Base-by-base conservation (phyloP, 2,888 invertebrate species). In the Melanchra persicariae region DNA sequence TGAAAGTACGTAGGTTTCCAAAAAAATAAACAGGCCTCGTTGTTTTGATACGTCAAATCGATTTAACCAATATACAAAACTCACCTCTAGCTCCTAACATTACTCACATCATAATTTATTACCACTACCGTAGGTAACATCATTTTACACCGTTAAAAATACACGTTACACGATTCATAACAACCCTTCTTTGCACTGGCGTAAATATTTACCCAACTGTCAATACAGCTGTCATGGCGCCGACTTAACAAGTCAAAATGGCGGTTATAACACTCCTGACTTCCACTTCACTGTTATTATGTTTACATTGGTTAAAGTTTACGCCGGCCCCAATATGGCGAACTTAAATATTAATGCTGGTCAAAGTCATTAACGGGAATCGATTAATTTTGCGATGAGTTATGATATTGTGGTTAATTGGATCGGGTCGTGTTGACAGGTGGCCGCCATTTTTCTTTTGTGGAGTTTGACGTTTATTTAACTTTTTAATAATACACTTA, bases 301-400 rank as follows among this genome's bases (percentile, higher is more conserved):
- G 80, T 76, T 82, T 62, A 77, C 70, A 26, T 61, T 60, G 26
- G 60, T 49, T 61, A 51, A 75, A 82, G 74, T 75, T 74, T 73
- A 76, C 69, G 57, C 63, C 57, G 49, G 54, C 55, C 55, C 62
- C 69, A 74, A 73, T 77, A 65, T 64, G 34, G 60, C n/a, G 24
- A 57, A 74, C 69, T 81, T 81, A 70, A 84, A 84, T 84, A 74
- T 78, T 72, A 73, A 81, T 78, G 59, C 49, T 68, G 61, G 49
- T 67, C 58, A 57, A 62, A 70, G 70, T 70, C 66, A 74, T 74
- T 74, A 70, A 49, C 68, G 30, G 10, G 62, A 75, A 70, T 69
- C 73, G 77, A 79, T 79, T 63, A 66, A 79, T 77, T 68, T 65
- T 55, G 59, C 34, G 64, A 37, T 75, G 80, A 80, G 45, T 58